A percentile compares a stretch with the other conserved stretches of the same genome.
phyloP scores from a whole-genome alignment of 2,888 invertebrate species.

The Nycteola revayana region DNA sequence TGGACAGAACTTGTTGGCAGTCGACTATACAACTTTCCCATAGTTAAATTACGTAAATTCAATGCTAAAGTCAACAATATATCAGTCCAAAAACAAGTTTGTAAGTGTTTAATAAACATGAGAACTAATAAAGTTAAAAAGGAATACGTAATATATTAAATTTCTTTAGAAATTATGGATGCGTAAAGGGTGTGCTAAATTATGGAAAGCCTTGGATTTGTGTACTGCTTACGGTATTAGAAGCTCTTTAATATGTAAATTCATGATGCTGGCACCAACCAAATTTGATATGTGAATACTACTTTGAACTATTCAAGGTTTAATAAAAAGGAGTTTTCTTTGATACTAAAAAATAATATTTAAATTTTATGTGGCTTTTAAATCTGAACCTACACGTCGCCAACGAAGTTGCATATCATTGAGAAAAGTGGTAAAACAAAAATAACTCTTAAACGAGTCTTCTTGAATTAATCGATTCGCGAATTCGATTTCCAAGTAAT shows the following conservation, averaged over 20 bases:
- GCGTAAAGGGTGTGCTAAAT: conserved; percentile 33
- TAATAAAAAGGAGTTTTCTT: conserved; percentile 37
- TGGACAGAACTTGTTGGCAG: conserved; percentile 14
- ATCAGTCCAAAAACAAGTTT: conserved; percentile 10
- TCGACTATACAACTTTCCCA: neutral
- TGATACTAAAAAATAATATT: conserved; percentile 35
- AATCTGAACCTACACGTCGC: neutral
- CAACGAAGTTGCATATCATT: no score
- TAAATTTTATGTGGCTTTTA: conserved; percentile 25
- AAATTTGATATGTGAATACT: conserved; percentile 41
- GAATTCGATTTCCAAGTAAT: no score
- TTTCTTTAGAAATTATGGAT: conserved; percentile 35
- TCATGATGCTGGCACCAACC: conserved; percentile 38
- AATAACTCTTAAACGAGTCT: no score
- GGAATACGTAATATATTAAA: conserved; percentile 22
- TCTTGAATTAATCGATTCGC: no score
- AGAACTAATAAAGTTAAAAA: conserved; percentile 11
- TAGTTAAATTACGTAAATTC: conserved; percentile 7
- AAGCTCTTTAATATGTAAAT: conserved; percentile 55
- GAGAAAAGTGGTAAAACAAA: no score
- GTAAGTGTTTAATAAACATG: conserved; percentile 10
- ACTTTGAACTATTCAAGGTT: conserved; percentile 49
- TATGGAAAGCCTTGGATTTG: conserved; percentile 38
- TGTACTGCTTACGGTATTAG: conserved; percentile 38
- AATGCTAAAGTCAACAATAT: conserved; percentile 6